Conservation (phyloP, 2,888 invertebrate genomes). For the Drosophila nr. medialis region DNA sequence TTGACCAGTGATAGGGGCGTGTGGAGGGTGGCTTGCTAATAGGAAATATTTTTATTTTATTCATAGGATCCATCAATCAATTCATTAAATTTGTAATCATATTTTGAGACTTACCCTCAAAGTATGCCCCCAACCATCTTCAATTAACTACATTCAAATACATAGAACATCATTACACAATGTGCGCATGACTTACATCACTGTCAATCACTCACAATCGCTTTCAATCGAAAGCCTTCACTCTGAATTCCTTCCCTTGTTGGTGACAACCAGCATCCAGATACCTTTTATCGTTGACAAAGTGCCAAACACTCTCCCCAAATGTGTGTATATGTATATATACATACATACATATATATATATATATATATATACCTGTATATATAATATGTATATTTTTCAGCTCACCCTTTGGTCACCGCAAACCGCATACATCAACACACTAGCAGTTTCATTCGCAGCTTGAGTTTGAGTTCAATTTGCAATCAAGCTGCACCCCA, state of each 20-base stretch:
- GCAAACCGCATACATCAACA: slow-evolving; percentile 69
- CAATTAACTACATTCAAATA: background rate
- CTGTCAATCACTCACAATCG: background rate
- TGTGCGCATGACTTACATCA: background rate
- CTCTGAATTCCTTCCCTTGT: background rate
- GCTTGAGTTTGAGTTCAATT: slow-evolving; percentile 32
- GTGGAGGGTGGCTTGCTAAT: background rate
- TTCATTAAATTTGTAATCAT: background rate
- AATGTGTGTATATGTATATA: background rate
- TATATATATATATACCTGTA: background rate
- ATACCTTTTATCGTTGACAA: slow-evolving; percentile 60
- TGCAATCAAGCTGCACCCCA: slow-evolving; percentile 18
- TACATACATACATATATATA: too few species aligned
- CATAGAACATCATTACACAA: background rate
- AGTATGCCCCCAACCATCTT: background rate
- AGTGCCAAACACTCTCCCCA: slow-evolving; percentile 48
- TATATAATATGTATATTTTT: background rate
- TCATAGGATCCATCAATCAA: background rate
- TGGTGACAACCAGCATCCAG: slow-evolving; percentile 10
- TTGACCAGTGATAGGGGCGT: background rate
- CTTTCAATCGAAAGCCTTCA: background rate
- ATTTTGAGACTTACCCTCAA: background rate
- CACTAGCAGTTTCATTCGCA: slow-evolving; percentile 32
- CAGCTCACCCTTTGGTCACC: slow-evolving; percentile 36
- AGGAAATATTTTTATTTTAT: background rate